Conservation (phyloP, 2,113 vertebrate genomes). For the Oenanthe melanoleuca region DNA sequence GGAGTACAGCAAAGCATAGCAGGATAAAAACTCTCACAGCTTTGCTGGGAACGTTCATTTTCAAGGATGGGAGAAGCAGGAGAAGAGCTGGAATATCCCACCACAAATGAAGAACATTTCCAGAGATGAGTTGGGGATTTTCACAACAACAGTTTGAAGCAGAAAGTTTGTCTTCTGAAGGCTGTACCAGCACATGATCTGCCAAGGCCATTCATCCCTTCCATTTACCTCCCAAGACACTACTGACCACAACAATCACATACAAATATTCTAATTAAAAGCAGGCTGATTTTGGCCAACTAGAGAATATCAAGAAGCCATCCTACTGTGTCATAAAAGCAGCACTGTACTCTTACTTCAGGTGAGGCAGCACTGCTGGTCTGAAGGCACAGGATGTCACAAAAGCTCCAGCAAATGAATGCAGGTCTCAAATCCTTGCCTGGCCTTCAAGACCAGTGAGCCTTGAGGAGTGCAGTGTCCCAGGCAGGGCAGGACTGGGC, state of each 20-base stretch:
- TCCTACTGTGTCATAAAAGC: neutral
- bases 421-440: neutral
- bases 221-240: neutral
- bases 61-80: neutral
- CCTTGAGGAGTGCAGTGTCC: neutral
- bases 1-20: neutral
- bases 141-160: neutral
- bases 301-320: neutral
- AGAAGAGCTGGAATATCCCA: neutral
- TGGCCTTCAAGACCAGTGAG: neutral
- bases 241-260: neutral
- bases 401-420: neutral
- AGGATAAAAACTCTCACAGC: neutral
- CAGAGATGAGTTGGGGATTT: neutral
- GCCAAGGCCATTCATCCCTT: neutral
- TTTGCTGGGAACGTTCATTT: neutral
- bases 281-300: neutral
- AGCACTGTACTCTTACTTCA: neutral
- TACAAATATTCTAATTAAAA: neutral
- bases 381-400: neutral
- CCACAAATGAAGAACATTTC: neutral
- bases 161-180: neutral
- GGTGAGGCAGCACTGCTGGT: neutral
- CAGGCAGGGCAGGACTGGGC: neutral
- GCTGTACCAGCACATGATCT: neutral